These are phyloP conservation scores for Lutjanus argentimaculatus DNA, from an alignment of 2,797 vertebrate species.

Conservation along the genomic window DNA sequence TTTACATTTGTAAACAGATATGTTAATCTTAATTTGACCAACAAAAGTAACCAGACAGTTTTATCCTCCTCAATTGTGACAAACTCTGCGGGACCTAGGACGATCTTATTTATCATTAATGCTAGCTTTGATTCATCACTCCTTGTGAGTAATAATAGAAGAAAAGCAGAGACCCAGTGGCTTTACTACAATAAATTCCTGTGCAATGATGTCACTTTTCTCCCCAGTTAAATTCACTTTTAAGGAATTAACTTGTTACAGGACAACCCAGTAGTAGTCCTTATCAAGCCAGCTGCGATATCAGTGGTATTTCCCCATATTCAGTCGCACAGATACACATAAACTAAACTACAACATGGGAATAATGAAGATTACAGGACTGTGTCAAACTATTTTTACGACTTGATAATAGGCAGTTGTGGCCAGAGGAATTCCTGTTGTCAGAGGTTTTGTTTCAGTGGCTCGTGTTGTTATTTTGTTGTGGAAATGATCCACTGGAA, in stretches of 20 bases:
- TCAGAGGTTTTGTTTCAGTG: conserved; percentile 46
- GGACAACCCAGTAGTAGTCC: neutral
- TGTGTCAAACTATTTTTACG: conserved; percentile 56
- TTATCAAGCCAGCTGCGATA: conserved; percentile 18
- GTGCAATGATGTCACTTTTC: conserved; percentile 60
- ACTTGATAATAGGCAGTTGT: conserved; percentile 70
- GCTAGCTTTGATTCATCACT: conserved; percentile 7
- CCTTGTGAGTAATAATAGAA: conserved; percentile 33
- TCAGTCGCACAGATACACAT: conserved; percentile 11
- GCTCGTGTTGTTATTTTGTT: conserved; percentile 43
- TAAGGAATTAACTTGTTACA: conserved; percentile 15
- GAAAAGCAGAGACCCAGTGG: conserved; percentile 32
- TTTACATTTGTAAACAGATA: neutral
- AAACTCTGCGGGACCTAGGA: neutral
- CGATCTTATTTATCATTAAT: neutral
- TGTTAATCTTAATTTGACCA: neutral
- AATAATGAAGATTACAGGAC: conserved; percentile 45
- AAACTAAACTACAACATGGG: conserved; percentile 1
- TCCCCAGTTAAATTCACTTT: conserved; percentile 46
- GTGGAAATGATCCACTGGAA: conserved; percentile 36
- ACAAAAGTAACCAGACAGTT: neutral
- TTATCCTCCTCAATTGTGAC: no score
- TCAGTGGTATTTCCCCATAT: conserved; percentile 10
- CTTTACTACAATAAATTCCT: conserved; percentile 63
- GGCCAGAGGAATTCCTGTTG: conserved; percentile 59